A percentile compares a stretch with the other conserved stretches of the same genome.
phyloP scores from a whole-genome alignment of 1,140 invertebrate genomes.

The Tribolium castaneum region DNA sequence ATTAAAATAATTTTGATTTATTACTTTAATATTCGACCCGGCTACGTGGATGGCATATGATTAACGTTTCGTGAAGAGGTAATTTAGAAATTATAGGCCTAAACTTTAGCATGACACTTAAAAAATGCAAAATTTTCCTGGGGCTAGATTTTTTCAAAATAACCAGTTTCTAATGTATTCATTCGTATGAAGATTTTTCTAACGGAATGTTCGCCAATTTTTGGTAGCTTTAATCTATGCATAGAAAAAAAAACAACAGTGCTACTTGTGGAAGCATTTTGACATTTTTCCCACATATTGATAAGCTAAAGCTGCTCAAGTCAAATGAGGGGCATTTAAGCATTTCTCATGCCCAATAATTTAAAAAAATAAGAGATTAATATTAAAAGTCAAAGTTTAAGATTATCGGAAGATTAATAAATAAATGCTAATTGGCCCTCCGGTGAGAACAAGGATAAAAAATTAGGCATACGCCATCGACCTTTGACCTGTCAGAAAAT shows the following conservation, averaged over 20 bases:
- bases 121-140: not conserved
- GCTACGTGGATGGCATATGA: constrained; percentile 1
- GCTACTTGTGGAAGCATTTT: not conserved
- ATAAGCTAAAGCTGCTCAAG: not conserved
- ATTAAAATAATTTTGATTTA: constrained; percentile 17
- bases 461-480: not conserved
- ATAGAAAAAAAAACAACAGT: not conserved
- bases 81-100: not conserved
- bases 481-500: not conserved
- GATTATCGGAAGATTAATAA: too few species aligned
- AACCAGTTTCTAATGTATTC: not conserved
- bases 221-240: not conserved
- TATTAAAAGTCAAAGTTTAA: too few species aligned
- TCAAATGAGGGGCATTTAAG: too few species aligned
- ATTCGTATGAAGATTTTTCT: not conserved
- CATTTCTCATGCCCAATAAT: too few species aligned
- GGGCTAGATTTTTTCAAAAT: not conserved
- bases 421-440: too few species aligned
- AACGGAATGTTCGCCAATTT: not conserved
- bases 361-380: too few species aligned
- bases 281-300: not conserved
- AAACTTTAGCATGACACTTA: not conserved
- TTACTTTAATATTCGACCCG: constrained; percentile 11
- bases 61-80: not conserved
- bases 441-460: not conserved